Percentiles rank a stretch among this genome's conserved stretches.
phyloP scores from a whole-genome alignment of 2,797 vertebrate genomes.

The Pogoniulus pusillus region DNA sequence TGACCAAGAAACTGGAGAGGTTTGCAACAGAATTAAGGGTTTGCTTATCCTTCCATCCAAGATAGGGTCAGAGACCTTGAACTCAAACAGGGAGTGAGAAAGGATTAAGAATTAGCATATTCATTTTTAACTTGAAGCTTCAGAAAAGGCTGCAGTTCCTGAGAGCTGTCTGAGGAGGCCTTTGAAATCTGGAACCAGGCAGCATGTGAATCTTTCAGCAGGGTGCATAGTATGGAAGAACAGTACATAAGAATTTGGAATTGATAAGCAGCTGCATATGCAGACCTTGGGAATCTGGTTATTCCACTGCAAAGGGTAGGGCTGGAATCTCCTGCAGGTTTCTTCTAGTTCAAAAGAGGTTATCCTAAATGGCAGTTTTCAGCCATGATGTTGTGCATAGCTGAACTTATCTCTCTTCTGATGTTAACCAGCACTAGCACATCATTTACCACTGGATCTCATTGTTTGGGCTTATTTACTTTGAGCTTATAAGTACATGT shows the following conservation, averaged over 20 bases:
- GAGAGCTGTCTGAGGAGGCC: background rate
- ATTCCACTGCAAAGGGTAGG: background rate
- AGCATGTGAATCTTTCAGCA: background rate
- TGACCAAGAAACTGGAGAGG: background rate
- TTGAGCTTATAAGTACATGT: background rate
- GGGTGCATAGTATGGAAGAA: background rate
- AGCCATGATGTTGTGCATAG: background rate
- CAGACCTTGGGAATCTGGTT: background rate
- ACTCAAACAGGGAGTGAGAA: background rate
- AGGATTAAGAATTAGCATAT: slow-evolving; percentile 1
- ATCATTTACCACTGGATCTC: slow-evolving; percentile 6
- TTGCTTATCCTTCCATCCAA: background rate
- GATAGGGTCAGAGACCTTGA: background rate
- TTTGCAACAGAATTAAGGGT: background rate
- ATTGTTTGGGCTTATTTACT: slow-evolving; percentile 37
- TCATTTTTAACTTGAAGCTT: background rate
- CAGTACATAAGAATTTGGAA: background rate
- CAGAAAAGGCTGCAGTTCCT: background rate
- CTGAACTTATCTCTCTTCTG: background rate
- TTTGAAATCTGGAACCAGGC: slow-evolving; percentile 4
- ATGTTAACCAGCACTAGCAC: background rate
- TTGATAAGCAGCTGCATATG: background rate
- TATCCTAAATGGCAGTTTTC: background rate
- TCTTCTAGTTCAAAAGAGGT: background rate
- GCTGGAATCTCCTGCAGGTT: background rate